A percentile compares a stretch with the other conserved stretches of the same genome.
phyloP scores from a whole-genome alignment of 1,140 invertebrate genomes.

The Galendromus occidentalis region DNA sequence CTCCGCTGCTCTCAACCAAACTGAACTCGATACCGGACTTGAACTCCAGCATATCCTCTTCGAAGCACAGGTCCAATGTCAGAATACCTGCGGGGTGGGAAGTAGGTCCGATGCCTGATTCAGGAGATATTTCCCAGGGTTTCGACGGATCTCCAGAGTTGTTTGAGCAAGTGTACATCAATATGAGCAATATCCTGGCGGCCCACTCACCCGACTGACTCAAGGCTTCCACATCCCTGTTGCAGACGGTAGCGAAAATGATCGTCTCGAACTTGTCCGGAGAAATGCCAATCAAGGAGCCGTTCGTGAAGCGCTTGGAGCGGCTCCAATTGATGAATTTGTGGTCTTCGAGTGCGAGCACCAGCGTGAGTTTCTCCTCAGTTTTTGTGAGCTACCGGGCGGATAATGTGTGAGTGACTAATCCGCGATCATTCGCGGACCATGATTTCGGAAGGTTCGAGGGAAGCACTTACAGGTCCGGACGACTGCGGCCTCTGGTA shows the following conservation, averaged over 20 bases:
- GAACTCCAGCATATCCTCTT: conserved; percentile 12
- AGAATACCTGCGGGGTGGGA: background rate
- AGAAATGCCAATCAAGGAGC: conserved; percentile 49
- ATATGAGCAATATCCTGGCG: background rate
- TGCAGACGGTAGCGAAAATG: conserved; percentile 41
- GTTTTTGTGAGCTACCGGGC: background rate
- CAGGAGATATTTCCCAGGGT: background rate
- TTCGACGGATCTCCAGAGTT: background rate
- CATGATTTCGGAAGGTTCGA: no score
- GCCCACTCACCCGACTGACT: no score
- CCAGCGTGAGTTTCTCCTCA: background rate
- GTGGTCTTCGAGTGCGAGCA: conserved; percentile 20
- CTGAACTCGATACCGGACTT: conserved; percentile 10
- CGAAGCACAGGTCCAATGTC: background rate
- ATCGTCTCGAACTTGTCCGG: conserved; percentile 42
- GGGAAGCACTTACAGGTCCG: no score
- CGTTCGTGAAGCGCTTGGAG: conserved; percentile 42
- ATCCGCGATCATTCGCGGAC: background rate
- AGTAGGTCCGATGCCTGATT: no score
- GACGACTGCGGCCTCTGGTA: background rate
- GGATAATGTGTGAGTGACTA: background rate
- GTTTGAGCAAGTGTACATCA: background rate
- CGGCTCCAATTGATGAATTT: conserved; percentile 24
- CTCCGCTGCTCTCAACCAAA: conserved; percentile 30
- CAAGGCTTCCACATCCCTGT: conserved; percentile 32